phyloP scores from a whole-genome alignment of 64 coral and sea anemone species.

The Anthopleura sola region DNA sequence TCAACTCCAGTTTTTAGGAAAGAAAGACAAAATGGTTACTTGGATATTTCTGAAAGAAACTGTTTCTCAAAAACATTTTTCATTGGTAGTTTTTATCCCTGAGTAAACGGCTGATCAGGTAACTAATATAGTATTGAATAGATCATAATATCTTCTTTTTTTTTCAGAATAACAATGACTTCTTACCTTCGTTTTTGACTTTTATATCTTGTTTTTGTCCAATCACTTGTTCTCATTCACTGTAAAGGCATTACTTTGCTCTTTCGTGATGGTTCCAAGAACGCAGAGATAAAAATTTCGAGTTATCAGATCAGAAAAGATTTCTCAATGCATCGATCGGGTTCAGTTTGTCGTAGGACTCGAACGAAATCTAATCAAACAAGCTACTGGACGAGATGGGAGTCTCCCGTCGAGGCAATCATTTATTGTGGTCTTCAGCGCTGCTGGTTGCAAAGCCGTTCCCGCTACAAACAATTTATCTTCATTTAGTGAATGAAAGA shows the following conservation, averaged over 20 bases:
- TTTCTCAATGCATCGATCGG: background rate
- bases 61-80: background rate
- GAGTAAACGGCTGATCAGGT: background rate
- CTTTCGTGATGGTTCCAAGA: background rate
- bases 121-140: background rate
- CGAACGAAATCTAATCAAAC: background rate
- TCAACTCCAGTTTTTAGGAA: background rate
- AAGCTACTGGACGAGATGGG: background rate
- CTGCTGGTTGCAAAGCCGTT: constrained; percentile 10
- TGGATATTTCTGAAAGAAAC: too few species aligned
- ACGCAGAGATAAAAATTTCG: background rate
- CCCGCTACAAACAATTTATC: constrained; percentile 10
- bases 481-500: background rate
- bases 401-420: background rate
- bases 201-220: background rate
- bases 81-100: background rate
- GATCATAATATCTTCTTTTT: background rate
- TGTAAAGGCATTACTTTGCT: background rate
- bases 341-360: background rate
- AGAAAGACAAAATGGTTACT: background rate
- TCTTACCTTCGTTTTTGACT: background rate
- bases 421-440: background rate
- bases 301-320: background rate
- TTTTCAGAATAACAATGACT: background rate
- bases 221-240: background rate